Evolutionary conservation across 2,888 invertebrate species (phyloP), one percentile per base, ranked within the genome.

Genomic region (Cantharis rustica): DNA sequence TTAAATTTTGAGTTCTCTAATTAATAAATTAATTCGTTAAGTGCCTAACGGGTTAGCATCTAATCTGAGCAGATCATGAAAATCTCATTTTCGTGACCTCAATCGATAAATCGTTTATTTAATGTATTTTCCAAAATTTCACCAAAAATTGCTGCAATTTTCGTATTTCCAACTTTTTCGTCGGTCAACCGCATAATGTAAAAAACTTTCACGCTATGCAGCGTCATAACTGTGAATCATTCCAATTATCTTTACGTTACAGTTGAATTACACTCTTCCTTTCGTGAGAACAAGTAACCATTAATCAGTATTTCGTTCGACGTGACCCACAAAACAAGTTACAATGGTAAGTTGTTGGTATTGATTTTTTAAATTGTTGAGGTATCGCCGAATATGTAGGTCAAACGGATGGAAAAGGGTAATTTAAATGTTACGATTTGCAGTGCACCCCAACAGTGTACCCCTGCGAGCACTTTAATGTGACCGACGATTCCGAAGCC

Each of bases 401-500:
- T 47, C 47, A 47, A n/a, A 47, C 47, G n/a, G 47, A 7, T 5
- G 1, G 5, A 47, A 47, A 7, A n/a, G 47, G 47, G 47, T 47
- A n/a, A n/a, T 47, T 47, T 47, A 47, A 47, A 47, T n/a, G 5
- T 47, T 2, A 47, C 7, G 7, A n/a, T 68, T 79, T 79, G 20
- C 72, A 83, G 83, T 76, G 81, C 71, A 76, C 79, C 68, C 93
- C 93, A 71, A 93, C 93, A 0, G 91, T 94, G 5, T 87, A 89
- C 73, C 91, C 92, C 1, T 88, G 88, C 5, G 84, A 89, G 1
- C 90, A 89, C 82, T 94, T 94, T 87, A 92, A 92, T 84, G 92
- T 93, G 0, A 87, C 90, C 0, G 91, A 91, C 74, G 94, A 94
- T 87, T 93, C 92, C 0, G 91, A 91, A 23, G 87, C 91, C 0